These are phyloP conservation scores for Plusia festucae DNA, from an alignment of 2,888 invertebrate species.

Conservation along the genomic window DNA sequence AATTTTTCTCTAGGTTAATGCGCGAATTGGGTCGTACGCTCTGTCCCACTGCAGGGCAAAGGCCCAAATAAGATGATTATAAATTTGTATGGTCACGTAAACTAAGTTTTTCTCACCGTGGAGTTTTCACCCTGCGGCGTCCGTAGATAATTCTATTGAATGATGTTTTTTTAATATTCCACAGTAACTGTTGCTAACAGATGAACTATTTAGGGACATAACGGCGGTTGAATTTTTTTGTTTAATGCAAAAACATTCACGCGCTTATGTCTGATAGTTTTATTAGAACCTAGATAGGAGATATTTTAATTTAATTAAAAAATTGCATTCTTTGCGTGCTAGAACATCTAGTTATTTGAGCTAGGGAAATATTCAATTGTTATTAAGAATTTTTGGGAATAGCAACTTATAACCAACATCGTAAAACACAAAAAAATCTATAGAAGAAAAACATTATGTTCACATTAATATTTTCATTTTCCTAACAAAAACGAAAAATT, in stretches of 20 bases:
- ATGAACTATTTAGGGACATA: conserved; percentile 33
- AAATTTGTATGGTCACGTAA: conserved; percentile 61
- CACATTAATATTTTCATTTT: no score
- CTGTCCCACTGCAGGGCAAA: not conserved
- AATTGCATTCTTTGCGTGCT: no score
- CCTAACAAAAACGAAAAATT: no score
- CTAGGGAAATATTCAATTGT: no score
- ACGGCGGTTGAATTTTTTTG: conserved; percentile 53
- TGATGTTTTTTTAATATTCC: conserved; percentile 40
- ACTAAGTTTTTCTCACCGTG: conserved; percentile 44
- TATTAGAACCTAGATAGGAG: no score
- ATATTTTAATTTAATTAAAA: no score
- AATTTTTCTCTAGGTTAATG: not conserved
- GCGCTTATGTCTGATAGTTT: conserved; percentile 36
- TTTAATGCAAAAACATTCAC: conserved; percentile 48
- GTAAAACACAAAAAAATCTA: no score
- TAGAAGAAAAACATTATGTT: not conserved
- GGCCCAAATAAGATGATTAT: conserved; percentile 48
- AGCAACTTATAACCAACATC: no score
- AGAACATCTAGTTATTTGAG: no score
- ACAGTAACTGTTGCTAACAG: conserved; percentile 22
- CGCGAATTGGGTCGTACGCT: conserved; percentile 1
- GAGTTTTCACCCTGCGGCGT: conserved; percentile 47
- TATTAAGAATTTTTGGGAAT: no score
- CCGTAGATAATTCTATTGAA: conserved; percentile 53